These are phyloP conservation scores for Girardinus metallicus DNA, from an alignment of 2,797 vertebrate species.

Conservation along the genomic window DNA sequence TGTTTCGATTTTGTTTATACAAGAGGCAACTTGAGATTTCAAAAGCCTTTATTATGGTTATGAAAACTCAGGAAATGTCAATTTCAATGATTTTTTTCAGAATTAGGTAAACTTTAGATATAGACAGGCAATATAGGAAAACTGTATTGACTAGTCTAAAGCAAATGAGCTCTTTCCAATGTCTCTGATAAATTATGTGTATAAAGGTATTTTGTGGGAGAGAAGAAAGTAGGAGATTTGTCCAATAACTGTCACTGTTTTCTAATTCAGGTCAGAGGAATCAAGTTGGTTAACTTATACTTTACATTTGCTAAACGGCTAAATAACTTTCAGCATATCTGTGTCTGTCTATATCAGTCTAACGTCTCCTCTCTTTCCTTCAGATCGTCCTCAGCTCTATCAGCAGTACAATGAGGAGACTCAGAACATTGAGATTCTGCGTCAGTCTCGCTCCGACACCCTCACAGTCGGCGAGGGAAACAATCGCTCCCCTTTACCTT, in stretches of 20 bases:
- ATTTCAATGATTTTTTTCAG: not conserved
- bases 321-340: conserved; percentile 11
- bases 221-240: not conserved
- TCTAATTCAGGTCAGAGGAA: not conserved
- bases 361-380: conserved; percentile 12
- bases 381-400: conserved; percentile 82
- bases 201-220: not conserved
- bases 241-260: not conserved
- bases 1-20: not conserved
- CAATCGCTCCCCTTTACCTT: conserved; percentile 57
- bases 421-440: conserved; percentile 92
- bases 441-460: conserved; percentile 86
- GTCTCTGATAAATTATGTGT: not conserved
- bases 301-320: not conserved
- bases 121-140: not conserved
- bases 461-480: conserved; percentile 65
- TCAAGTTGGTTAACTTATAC: not conserved
- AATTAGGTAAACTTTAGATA: not conserved
- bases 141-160: not conserved
- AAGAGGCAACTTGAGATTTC: not conserved
- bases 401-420: conserved; percentile 90
- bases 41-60: not conserved
- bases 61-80: not conserved
- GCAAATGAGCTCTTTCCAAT: not conserved
- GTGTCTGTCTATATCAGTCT: conserved; percentile 26